Evolutionary conservation across 1,140 invertebrate species (phyloP), one percentile per base, ranked within the genome.

Genomic region (Scaptomyza pallida): DNA sequence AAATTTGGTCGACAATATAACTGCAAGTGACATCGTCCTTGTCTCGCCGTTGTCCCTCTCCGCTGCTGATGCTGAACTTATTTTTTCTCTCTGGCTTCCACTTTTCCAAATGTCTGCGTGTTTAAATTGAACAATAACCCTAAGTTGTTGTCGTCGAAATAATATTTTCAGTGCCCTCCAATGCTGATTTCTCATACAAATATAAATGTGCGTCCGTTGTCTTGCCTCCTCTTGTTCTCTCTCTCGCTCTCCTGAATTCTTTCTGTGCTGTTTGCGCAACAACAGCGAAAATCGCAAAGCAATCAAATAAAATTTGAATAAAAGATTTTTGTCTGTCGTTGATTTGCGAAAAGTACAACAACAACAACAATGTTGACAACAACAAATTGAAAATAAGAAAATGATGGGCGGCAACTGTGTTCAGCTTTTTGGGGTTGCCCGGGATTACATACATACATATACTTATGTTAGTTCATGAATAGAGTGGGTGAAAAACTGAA

Each of bases 231-330:
- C 19, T 55, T 15, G 37, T 2, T 41, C 60, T 47, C 59, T 62
- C 50, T 55, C 3, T 44, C 26, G 13, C 30, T 67, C 3, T 26
- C 48, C 45, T 17, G 13, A 23, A 12, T 21, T 23, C n/a, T 35
- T 40, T 65, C 57, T 56, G 60, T 17, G 30, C 50, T 52, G 17
- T 33, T 52, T 52, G 50, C 16, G 13, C 69, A 56, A 78, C 73
- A 75, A 81, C 78, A 64, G 78, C 64, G 78, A 88, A 88, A 81
- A 88, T 88, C 82, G 82, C 82, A 88, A 88, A 88, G 82, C 82
- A 88, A 88, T 88, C 82, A 88, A 88, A 88, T 88, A 88, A 88
- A 82, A 88, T 88, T 88, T 88, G 82, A 88, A 88, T 88, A 88
- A 88, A 88, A 88, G 82, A 88, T 88, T 88, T 86, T 88, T 82